Conservation (phyloP, 2,888 invertebrate genomes). For the Fissipunctia ypsillon region DNA sequence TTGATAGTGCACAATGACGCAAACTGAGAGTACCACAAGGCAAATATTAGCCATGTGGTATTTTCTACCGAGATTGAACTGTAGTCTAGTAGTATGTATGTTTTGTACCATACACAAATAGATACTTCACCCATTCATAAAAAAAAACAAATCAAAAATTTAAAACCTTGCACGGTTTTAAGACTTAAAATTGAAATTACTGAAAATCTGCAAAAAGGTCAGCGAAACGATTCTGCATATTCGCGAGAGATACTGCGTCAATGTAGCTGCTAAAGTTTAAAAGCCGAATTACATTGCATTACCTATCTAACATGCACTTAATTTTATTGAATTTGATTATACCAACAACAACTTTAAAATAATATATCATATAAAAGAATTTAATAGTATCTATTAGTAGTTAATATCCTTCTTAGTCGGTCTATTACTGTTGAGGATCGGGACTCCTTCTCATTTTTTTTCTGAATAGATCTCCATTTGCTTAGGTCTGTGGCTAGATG, state of each 20-base stretch:
- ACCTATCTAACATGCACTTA: neutral
- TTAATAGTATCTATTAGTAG: too few relatives aligned
- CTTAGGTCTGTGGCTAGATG: neutral
- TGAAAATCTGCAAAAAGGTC: constrained; percentile 17
- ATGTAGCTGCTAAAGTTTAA: constrained; percentile 26
- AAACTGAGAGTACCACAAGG: constrained; percentile 27
- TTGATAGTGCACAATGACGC: neutral
- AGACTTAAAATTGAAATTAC: constrained; percentile 24
- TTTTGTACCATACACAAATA: constrained; percentile 1
- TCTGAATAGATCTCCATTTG: neutral
- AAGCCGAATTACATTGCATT: neutral
- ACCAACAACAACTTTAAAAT: too few relatives aligned
- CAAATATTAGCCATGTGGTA: constrained; percentile 28
- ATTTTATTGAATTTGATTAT: neutral
- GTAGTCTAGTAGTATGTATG: neutral
- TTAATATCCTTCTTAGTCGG: neutral
- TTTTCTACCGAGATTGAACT: constrained; percentile 17
- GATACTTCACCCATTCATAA: neutral
- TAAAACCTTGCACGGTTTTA: constrained; percentile 25
- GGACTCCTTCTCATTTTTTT: neutral
- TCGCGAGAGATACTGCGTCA: constrained; percentile 5
- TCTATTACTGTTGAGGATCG: neutral
- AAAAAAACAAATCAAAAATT: neutral
- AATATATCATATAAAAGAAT: too few relatives aligned
- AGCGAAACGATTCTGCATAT: constrained; percentile 14